A percentile compares a stretch with the other conserved stretches of the same genome.
phyloP scores from a whole-genome alignment of 2,797 vertebrate genomes.

The Florisuga fusca region DNA sequence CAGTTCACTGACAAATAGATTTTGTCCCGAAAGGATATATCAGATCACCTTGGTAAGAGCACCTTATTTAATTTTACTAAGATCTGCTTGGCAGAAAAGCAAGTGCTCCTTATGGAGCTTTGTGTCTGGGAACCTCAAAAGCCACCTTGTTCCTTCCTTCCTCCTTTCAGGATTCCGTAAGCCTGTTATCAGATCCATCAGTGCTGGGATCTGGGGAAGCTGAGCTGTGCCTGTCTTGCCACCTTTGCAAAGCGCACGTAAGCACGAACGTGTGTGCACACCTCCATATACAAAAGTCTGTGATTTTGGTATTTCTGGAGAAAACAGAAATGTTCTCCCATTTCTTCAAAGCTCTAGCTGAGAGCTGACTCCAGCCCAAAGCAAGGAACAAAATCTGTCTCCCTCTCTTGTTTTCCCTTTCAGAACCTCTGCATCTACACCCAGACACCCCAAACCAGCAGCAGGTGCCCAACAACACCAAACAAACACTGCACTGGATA shows the following conservation, averaged over 20 bases:
- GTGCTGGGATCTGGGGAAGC: not conserved
- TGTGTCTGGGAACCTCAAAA: not conserved
- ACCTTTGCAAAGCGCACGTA: not conserved
- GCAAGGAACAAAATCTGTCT: rapidly evolving
- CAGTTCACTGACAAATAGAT: not conserved
- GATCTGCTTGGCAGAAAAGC: not conserved
- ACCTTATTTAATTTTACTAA: not conserved
- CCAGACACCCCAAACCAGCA: rapidly evolving
- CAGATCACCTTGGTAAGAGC: not conserved
- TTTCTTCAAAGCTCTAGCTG: too few relatives aligned
- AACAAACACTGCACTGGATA: rapidly evolving
- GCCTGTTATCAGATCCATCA: not conserved
- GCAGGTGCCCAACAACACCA: too few relatives aligned
- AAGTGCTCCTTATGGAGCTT: not conserved
- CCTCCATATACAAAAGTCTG: rapidly evolving
- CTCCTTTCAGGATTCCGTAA: not conserved
- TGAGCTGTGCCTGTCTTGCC: rapidly evolving
- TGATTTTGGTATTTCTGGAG: not conserved
- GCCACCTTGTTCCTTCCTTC: not conserved
- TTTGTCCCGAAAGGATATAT: not conserved
- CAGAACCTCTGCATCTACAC: not conserved
- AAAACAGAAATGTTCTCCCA: not conserved
- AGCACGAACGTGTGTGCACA: rapidly evolving
- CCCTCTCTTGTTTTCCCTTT: rapidly evolving
- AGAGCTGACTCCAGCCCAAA: not conserved